phyloP scores from a whole-genome alignment of 1,140 invertebrate genomes.

The Drosophila aff. region DNA sequence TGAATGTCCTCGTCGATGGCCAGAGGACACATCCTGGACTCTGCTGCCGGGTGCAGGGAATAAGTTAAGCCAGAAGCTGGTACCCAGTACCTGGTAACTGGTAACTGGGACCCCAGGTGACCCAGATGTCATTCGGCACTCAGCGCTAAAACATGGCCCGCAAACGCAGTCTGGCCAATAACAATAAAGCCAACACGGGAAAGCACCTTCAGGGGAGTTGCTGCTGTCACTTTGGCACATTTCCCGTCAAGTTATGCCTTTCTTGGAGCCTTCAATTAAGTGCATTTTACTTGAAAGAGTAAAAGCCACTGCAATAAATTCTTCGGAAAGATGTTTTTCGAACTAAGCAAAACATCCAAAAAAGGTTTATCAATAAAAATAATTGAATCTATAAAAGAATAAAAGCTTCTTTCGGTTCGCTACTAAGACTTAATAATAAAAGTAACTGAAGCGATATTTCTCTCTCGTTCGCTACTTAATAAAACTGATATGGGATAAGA shows the following conservation, averaged over 20 bases:
- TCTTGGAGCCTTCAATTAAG: not conserved
- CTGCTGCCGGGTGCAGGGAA: conserved; percentile 17
- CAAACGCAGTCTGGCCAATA: conserved; percentile 66
- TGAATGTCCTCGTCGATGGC: conserved; percentile 45
- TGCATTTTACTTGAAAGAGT: not conserved
- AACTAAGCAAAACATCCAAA: not conserved
- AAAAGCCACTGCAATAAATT: not conserved
- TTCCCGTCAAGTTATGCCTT: conserved; percentile 14
- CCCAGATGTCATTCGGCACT: conserved; percentile 78
- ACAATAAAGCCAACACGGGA: conserved; percentile 65
- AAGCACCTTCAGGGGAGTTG: conserved; percentile 12
- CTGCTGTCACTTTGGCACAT: conserved; percentile 33
- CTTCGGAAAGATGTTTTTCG: not conserved
- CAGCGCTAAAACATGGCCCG: conserved; percentile 69
- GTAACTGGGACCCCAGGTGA: conserved; percentile 61
- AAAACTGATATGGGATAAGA: not conserved
- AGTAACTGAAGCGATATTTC: not conserved
- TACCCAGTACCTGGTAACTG: not conserved
- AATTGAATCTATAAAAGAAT: not conserved
- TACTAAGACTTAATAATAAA: not conserved
- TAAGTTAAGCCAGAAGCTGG: conserved; percentile 53
- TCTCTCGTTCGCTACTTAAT: not conserved
- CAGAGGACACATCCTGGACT: conserved; percentile 16
- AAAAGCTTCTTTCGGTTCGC: not conserved
- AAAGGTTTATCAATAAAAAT: not conserved